Evolutionary conservation across 2,113 vertebrate genomes (phyloP), one percentile per base, ranked within the genome.

Genomic region (Rhombomys opimus): DNA sequence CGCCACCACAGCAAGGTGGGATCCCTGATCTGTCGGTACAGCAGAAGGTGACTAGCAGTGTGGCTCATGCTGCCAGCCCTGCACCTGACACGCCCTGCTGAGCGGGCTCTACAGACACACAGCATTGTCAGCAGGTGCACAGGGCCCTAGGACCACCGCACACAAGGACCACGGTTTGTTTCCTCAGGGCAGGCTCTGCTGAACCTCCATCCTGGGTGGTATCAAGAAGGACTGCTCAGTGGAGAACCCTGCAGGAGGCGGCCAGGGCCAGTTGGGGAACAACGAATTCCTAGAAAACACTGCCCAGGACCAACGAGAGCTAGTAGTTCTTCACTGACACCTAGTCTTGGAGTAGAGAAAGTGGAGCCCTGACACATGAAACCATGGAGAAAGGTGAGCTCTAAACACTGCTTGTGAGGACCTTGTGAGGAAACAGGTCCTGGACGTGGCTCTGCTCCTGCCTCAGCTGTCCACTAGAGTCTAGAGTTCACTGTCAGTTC

Each of bases 281-380:
- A 14, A 9, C 5, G 8, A 76, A 52, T 17, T n/a, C 86, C 63
- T 52, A 78, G 46, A 41, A 72, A 90, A 91, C 46, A 12, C 20
- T 41, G 80, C 22, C 12, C 0, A 92, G 30, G 22, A 82, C 68
- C 54, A 4, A 38, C 81, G 35, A 50, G 54, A 76, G 17, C 46
- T 8, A 30, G 22, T 3, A 46, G 2, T 65, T 61, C 72, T 25
- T 6, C 0, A 1, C 3, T 17, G 1, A 5, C 4, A 7, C 3
- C 63, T 67, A 23, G 13, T 12, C 0, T 12, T 20, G 32, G 68
- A 1, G n/a, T 14, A 46, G 10, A 17, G 1, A 61, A 20, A 1
- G 2, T 1, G 10, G 50, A 38, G 46, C 46, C 50, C 80, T 35
- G 20, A 75, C 1, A 52, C 91, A 4, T 54, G 30, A 14, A 50